Evolutionary conservation across 2,113 vertebrate species (phyloP), one percentile per base, ranked within the genome.

Genomic region (Protobothrops flavoviridis): DNA sequence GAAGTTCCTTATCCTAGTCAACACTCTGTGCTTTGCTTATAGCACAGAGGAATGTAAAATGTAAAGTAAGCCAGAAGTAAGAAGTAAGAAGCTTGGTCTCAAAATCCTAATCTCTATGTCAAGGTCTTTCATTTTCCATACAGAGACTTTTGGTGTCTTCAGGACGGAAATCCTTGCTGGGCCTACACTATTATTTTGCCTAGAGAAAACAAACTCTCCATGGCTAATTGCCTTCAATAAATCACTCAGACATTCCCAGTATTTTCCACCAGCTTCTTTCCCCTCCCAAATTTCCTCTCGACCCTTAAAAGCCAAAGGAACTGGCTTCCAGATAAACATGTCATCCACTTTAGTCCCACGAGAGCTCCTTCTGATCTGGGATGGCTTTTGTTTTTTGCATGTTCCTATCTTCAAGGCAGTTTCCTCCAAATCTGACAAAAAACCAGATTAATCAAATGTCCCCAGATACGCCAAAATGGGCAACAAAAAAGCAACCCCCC

Each of bases 171-270:
- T 88, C 24, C 91, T 85, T 45, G 55, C 89, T 91, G 61, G 45
- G 56, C 8, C 81, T 43, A 91, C 92, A 94, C 95, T 93, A 93
- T 94, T 96, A 91, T 94, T 93, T 91, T 93, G 69, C 74, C 55
- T 50, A 97, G 96, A 95, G 94, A 97, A 96, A 97, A 97, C 97
- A 97, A 96, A 96, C 96, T 97, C 96, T 96, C 87, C 96, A 96
- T 53, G 96, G 96, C 95, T 97, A 96, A 97, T 96, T 97, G 95
- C 95, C 94, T 93, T 93, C 86, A 26, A 97, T 97, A 97, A 97
- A 97, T 97, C 97, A 97, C 93, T 91, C 94, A 86, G 95, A 95
- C 15, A 0, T 93, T 45, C 86, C 59, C 90, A 88, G 50, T 57
- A 89, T 90, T 92, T 91, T 88, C 85, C 52, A 88, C 88, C 88